These are phyloP conservation scores for Athalia circularis DNA, from an alignment of 2,888 invertebrate species.

Conservation along the genomic window DNA sequence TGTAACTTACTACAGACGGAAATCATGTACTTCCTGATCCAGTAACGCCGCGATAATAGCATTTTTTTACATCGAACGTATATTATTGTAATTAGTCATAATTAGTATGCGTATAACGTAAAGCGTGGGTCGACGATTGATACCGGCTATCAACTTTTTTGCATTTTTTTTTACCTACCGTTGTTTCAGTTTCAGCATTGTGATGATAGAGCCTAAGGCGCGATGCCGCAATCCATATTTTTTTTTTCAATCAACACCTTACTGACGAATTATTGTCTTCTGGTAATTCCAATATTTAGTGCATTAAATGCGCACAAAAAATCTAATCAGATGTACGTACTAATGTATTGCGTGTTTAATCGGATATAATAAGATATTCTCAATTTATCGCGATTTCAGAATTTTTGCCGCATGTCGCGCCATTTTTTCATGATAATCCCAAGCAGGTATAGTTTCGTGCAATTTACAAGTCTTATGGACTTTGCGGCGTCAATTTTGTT, in stretches of 20 bases:
- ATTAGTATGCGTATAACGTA: slow-evolving; percentile 13
- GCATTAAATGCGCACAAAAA: neutral
- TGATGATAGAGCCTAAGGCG: neutral
- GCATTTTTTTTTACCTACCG: neutral
- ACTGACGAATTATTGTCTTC: too few species aligned
- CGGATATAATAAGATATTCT: too few species aligned
- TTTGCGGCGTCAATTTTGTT: neutral
- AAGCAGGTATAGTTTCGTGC: neutral
- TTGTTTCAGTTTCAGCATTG: slow-evolving; percentile 9
- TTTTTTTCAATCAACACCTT: too few species aligned
- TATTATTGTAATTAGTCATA: slow-evolving; percentile 1
- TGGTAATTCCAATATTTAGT: too few species aligned
- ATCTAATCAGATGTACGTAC: neutral
- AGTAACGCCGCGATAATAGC: neutral
- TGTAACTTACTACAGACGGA: slow-evolving; percentile 7
- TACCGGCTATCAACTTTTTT: slow-evolving; percentile 24
- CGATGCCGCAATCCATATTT: too few species aligned
- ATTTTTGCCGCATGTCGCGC: too few species aligned
- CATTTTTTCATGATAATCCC: too few species aligned
- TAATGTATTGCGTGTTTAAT: neutral
- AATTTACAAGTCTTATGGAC: neutral
- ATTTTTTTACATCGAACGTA: neutral
- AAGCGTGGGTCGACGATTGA: slow-evolving; percentile 15
- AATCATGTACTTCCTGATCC: slow-evolving; percentile 13
- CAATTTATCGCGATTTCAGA: too few species aligned